Conservation (phyloP, 2,888 invertebrate genomes). For the Falcaria lacertinaria region DNA sequence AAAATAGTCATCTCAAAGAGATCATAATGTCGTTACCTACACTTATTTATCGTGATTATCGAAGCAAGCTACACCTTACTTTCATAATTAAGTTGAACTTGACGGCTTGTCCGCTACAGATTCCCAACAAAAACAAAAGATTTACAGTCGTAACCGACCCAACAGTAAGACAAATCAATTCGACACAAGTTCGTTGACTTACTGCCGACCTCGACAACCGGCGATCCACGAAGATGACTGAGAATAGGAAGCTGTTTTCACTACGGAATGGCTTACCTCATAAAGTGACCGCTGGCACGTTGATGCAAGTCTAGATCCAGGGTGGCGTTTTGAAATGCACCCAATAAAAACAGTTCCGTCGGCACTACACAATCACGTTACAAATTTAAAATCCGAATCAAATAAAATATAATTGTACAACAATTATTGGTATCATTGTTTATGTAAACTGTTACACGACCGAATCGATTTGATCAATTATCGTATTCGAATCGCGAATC, state of each 20-base stretch:
- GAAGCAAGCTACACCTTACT: too few species aligned
- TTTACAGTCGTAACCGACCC: constrained; percentile 14
- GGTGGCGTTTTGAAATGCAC: constrained; percentile 72
- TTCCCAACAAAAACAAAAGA: constrained; percentile 2
- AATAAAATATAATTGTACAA: constrained; percentile 8
- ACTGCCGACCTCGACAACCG: constrained; percentile 12
- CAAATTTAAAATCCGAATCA: constrained; percentile 5
- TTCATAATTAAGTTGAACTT: background rate
- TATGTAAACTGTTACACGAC: constrained; percentile 39
- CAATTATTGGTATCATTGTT: constrained; percentile 39
- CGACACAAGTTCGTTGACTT: constrained; percentile 44
- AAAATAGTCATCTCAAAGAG: too few species aligned
- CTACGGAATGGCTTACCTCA: too few species aligned
- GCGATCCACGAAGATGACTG: constrained; percentile 12
- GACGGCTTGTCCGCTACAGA: background rate
- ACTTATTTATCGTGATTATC: too few species aligned
- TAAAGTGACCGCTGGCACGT: constrained; percentile 87
- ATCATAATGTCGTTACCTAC: too few species aligned
- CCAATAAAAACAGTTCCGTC: constrained; percentile 36
- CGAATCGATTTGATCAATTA: constrained; percentile 52
- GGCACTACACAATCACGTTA: constrained; percentile 40
- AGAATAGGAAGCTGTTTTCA: too few species aligned
- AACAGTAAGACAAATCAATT: constrained; percentile 31
- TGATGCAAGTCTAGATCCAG: constrained; percentile 89
- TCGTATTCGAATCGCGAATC: constrained; percentile 57